Evolutionary conservation across 2,888 invertebrate species (phyloP).

Genomic region (Nomada lathburiana): DNA sequence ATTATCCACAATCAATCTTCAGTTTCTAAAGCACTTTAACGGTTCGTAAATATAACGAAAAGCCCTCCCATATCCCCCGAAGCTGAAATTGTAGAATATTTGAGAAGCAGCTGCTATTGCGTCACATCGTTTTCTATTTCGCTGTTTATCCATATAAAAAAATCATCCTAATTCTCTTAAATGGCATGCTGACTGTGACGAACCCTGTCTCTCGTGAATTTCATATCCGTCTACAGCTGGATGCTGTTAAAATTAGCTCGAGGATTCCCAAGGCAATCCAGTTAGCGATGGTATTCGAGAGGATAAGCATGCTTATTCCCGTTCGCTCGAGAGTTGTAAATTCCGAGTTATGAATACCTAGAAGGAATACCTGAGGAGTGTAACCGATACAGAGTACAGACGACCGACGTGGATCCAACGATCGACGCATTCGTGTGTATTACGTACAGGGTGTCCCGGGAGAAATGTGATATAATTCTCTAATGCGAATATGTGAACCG

Average conservation of each 20-base stretch:
- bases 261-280: conserved; percentile 35
- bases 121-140: not conserved
- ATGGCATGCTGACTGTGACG: not conserved
- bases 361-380: conserved; percentile 13
- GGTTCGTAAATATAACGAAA: too few species aligned
- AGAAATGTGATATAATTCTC: not conserved
- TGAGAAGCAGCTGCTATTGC: too few species aligned
- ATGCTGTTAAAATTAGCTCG: conserved; percentile 53
- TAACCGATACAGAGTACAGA: not conserved
- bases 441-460: conserved; percentile 1
- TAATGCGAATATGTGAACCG: not conserved
- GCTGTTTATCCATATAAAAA: too few species aligned
- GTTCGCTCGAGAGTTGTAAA: conserved; percentile 52
- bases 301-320: conserved; percentile 54
- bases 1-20: too few species aligned
- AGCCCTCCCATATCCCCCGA: too few species aligned
- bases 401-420: not conserved
- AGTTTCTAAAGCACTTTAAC: too few species aligned
- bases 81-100: too few species aligned
- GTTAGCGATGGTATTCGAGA: conserved; percentile 53
- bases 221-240: conserved; percentile 10
- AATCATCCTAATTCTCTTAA: not conserved
- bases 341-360: conserved; percentile 43
- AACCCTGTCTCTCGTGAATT: not conserved
- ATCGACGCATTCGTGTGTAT: conserved; percentile 1